Evolutionary conservation across 1,140 invertebrate genomes (phyloP), one percentile per base, ranked within the genome.

Genomic region (Drosophila oshimai): DNA sequence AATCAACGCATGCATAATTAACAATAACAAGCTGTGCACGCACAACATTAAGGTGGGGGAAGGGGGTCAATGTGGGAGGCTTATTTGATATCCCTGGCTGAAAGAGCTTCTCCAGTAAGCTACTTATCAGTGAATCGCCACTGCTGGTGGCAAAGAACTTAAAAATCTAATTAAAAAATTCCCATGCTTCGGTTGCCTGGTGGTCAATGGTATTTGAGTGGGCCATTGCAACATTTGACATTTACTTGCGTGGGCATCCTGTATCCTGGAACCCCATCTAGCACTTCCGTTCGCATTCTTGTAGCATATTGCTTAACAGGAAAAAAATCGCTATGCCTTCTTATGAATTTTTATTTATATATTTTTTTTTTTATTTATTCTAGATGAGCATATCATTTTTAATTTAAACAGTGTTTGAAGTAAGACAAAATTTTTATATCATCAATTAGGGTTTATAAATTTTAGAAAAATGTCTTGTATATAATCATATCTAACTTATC

Each of bases 1-100:
- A 69, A 78, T 70, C 53, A 74, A 57, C 57, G 50, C 49, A 62
- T 80, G 60, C 75, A 68, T 86, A 68, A 80, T 75, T 68, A 86
- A 86, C 64, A 65, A 39, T 29, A 77, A 34, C 47, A 50, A 60
- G 50, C 45, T 51, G 50, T 58, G 55, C 3, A 28, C 46, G n/a
- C n/a, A 33, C 18, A 26, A 9, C 54, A 13, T 13, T 18, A 7
- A n/a, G 22, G 9, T 20, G 15, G 6, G 9, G 12, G 18, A 13
- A 24, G 9, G 31, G 15, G 6, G 9, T 18, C 28, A 13, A 24
- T n/a, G 18, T 20, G 26, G 15, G 33, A 12, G 33, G 33, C 22
- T 24, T 12, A 12, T 31, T 31, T n/a, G 7, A 7, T n/a, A n/a
- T 20, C 22, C 6, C 18, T n/a, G 53, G 18, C 2, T n/a, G 13